Evolutionary conservation across 2,888 invertebrate species (phyloP), one percentile per base, ranked within the genome.

Genomic region (Eubasilissa splendida): DNA sequence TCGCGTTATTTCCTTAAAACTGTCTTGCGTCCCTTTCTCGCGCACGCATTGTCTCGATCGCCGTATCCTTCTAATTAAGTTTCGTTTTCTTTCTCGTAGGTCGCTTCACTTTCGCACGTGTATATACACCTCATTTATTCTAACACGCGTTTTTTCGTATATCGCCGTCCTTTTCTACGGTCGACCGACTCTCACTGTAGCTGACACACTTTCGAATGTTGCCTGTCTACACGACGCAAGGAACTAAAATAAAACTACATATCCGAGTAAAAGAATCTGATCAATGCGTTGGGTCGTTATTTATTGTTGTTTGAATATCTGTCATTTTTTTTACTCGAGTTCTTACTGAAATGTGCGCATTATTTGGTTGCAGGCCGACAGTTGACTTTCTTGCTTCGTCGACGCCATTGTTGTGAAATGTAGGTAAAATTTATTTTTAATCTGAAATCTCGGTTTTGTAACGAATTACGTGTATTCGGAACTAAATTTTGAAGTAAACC

Each of bases 181-280:
- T 58, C 73, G 73, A 73, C 73, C 73, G 73, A 73, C 73, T 73
- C 73, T 73, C 73, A 73, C 73, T 73, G 73, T 53, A 53, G n/a
- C 73, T 73, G 73, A 73, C 73, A 73, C 73, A 73, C 73, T 73
- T 73, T 73, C 73, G 73, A 73, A 73, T 73, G 14, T 58, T 73
- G 73, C 58, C 73, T 56, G 59, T 33, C 70, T 31, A 31, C 22
- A 53, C 10, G 53, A 8, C 14, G 14, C 53, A 53, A 70, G 31
- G 12, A 22, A 22, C 1, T 8, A 9, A 8, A 53, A 14, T 14
- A n/a, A 70, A 53, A 9, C 8, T 14, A 70, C 14, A 8, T 14
- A 52, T 53, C 12, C 8, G 52, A 52, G 70, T 70, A 70, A 53
- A 12, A 70, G 14, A 53, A 12, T 22, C 3, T 0, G 53, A 54